These are phyloP conservation scores for Lamprotornis superbus DNA, from an alignment of 2,113 vertebrate genomes.

Conservation along the genomic window DNA sequence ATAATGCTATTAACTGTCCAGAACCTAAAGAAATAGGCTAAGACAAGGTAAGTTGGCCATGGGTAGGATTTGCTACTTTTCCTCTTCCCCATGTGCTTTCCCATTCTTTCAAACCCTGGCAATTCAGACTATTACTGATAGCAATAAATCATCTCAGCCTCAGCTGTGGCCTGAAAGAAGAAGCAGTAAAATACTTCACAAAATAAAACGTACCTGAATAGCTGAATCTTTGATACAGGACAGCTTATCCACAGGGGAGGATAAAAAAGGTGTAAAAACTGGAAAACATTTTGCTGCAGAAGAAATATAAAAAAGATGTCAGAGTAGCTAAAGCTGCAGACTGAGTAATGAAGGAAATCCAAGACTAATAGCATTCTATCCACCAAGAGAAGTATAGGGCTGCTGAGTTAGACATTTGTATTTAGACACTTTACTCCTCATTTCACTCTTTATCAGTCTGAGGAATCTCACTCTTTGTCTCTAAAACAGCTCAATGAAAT, in stretches of 20 bases:
- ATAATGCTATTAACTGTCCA: not conserved
- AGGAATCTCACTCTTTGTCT: conserved; percentile 43
- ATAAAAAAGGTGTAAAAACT: not conserved
- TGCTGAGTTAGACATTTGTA: conserved; percentile 48
- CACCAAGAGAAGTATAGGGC: conserved; percentile 67
- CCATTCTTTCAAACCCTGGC: not conserved
- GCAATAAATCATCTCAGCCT: not conserved
- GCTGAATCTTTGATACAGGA: not conserved
- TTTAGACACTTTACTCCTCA: conserved; percentile 47
- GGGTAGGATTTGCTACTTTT: not conserved
- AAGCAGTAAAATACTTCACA: not conserved
- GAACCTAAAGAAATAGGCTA: not conserved
- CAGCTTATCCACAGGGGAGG: not conserved
- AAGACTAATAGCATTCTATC: conserved; percentile 55
- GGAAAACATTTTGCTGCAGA: not conserved
- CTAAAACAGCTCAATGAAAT: not conserved
- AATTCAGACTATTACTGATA: not conserved
- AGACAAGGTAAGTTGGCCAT: not conserved
- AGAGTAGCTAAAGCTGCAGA: not conserved
- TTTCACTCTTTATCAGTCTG: conserved; percentile 55
- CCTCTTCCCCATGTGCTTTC: not conserved
- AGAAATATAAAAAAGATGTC: not conserved
- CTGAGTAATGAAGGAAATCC: conserved; percentile 62
- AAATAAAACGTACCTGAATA: not conserved
- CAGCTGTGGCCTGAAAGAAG: not conserved